Evolutionary conservation across 2,888 invertebrate species (phyloP), one percentile per base, ranked within the genome.

Genomic region (Leptinotarsa tumamoca): DNA sequence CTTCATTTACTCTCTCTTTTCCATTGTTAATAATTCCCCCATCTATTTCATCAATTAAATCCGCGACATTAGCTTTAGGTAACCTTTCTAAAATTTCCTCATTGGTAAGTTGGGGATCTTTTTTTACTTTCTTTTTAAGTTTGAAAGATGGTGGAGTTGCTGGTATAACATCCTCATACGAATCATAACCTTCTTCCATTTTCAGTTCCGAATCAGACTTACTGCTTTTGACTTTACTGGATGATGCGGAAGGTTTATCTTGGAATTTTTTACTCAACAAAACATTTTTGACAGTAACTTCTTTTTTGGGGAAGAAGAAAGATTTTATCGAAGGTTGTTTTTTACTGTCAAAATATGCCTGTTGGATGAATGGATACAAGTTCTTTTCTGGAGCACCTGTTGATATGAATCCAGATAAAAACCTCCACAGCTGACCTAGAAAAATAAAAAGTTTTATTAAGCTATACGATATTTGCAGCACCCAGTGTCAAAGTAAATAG

Each of bases 381-480:
- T 89, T 87, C 5, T 86, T 83, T 23, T 86, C 85, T 4, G 86
- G 81, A 5, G 89, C 82, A 7, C 89, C 87, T 0, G 88, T 85
- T 5, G 86, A 84, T 51, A 85, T 85, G 85, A 90, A 92, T 67
- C 89, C 86, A 27, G 90, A 85, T 79, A 94, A 85, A 78, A 91
- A 89, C 15, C 89, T 87, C 90, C 92, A 94, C 10, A 93, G 85
- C 80, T 91, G 89, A 56, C 89, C 92, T 92, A 86, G 71, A 52
- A 89, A 27, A 43, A 74, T 52, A 43, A 43, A 43, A 43, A 43
- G 43, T 43, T 43, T 23, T 10, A 2, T 43, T 43, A 3, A 33
- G 43, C 3, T 43, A 10, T 43, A 43, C 3, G 43, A 43, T 43
- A 43, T 43, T 43, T 43, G 43, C 43, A 43, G 43, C 7, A 43